Evolutionary conservation across 2,113 vertebrate genomes (phyloP).

Genomic region (Patagioenas fasciata): DNA sequence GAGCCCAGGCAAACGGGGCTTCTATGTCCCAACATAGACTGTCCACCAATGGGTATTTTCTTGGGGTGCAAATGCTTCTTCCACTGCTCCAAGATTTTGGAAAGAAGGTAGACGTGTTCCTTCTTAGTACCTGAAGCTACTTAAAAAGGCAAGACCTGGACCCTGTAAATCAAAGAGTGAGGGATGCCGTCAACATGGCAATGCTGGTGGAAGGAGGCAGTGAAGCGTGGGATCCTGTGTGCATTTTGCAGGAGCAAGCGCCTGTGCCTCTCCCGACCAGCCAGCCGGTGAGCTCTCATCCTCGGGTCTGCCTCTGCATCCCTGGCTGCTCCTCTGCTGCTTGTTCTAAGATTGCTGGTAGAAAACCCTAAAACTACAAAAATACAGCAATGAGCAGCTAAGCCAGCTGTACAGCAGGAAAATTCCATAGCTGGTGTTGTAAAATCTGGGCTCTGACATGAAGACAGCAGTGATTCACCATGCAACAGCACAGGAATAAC

Average conservation of each 20-base stretch:
- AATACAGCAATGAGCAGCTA: background rate
- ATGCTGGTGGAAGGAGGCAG: background rate
- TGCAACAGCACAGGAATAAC: background rate
- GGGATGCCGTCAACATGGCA: background rate
- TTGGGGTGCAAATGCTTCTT: background rate
- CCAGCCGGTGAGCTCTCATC: background rate
- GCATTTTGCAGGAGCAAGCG: background rate
- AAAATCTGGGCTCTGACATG: background rate
- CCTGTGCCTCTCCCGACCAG: background rate
- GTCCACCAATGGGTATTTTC: fast-evolving
- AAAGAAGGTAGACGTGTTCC: background rate
- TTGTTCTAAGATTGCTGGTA: background rate
- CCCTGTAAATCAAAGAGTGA: background rate
- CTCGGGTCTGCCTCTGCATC: background rate
- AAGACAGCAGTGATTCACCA: background rate
- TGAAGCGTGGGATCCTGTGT: background rate
- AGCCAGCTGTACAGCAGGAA: background rate
- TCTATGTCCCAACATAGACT: background rate
- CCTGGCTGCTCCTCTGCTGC: background rate
- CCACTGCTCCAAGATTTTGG: background rate
- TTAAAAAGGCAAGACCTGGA: background rate
- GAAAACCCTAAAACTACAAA: background rate
- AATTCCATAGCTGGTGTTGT: background rate
- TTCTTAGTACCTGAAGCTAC: background rate
- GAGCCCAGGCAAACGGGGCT: fast-evolving